phyloP scores from a whole-genome alignment of 2,797 vertebrate genomes.

The Poeciliopsis gracilis region DNA sequence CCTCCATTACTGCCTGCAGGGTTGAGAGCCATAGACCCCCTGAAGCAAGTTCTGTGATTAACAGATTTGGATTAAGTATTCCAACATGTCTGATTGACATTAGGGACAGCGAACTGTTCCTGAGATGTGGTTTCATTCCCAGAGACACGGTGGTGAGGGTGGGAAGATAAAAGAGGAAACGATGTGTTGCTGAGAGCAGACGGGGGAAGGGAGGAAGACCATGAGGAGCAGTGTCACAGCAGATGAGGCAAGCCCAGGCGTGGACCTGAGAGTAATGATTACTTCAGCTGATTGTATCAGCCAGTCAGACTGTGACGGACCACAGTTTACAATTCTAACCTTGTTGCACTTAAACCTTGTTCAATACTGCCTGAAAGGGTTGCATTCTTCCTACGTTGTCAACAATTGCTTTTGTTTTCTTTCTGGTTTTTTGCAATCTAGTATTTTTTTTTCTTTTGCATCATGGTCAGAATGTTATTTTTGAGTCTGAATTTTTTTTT shows the following conservation, averaged over 20 bases:
- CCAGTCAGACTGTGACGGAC: conserved; percentile 42
- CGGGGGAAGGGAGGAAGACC: conserved; percentile 65
- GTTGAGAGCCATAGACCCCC: conserved; percentile 31
- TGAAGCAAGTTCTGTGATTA: conserved; percentile 48
- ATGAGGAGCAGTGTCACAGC: conserved; percentile 73
- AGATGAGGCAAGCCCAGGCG: conserved; percentile 72
- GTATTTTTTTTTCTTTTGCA: not conserved
- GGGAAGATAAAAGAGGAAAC: conserved; percentile 36
- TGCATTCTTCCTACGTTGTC: not conserved
- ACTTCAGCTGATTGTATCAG: conserved; percentile 77
- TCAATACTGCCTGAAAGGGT: conserved; percentile 5
- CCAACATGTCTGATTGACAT: conserved; percentile 46
- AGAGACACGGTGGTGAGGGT: conserved; percentile 53
- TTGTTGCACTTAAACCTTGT: conserved; percentile 15
- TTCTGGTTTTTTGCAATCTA: not conserved
- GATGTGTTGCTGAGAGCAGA: conserved; percentile 46
- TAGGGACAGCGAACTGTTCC: conserved; percentile 34
- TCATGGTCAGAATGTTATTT: not conserved
- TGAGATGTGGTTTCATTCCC: conserved; percentile 48
- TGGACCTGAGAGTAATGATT: conserved; percentile 70
- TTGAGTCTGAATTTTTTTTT: not conserved
- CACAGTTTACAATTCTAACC: conserved; percentile 17
- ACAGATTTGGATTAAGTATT: conserved; percentile 55
- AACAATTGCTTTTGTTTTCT: not conserved
- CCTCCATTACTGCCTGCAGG: conserved; percentile 55